Percentiles rank a stretch among this genome's conserved stretches.
Evolutionary conservation across 2,797 vertebrate genomes (phyloP).

Genomic region (Sebastes ruberrimus): DNA sequence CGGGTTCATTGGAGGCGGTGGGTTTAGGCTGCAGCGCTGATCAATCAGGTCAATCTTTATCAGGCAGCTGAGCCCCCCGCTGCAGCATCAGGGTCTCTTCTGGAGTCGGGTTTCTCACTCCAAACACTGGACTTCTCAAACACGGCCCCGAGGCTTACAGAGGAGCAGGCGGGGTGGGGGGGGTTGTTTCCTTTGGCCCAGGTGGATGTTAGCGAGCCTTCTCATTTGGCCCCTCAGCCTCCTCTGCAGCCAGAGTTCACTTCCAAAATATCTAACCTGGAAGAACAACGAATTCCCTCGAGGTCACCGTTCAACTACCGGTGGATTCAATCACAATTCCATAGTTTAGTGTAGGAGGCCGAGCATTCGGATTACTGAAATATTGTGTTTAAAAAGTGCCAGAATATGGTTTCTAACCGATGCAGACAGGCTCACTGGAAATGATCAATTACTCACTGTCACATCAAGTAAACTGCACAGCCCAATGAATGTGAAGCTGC

Average conservation of each 20-base stretch:
- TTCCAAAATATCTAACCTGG: conserved; percentile 32
- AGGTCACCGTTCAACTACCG: conserved; percentile 1
- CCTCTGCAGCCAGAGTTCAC: conserved; percentile 13
- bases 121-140: conserved; percentile 52
- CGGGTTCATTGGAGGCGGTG: neutral
- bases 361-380: neutral
- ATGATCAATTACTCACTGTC: neutral
- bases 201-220: conserved; percentile 52
- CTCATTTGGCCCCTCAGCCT: conserved; percentile 42
- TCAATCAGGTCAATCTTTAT: conserved; percentile 35
- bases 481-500: neutral
- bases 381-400: neutral
- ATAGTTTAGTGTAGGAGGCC: neutral
- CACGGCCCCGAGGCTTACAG: conserved; percentile 35
- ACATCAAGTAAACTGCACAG: neutral
- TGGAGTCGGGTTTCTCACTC: conserved; percentile 57
- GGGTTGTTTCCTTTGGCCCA: conserved; percentile 65
- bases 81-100: conserved; percentile 21
- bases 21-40: conserved; percentile 3
- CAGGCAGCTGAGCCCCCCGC: conserved; percentile 31
- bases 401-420: neutral
- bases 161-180: conserved; percentile 21
- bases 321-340: neutral
- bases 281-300: conserved; percentile 2
- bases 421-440: neutral